Conservation (phyloP, 2,113 vertebrate species). For the Centrocercus urophasianus region DNA sequence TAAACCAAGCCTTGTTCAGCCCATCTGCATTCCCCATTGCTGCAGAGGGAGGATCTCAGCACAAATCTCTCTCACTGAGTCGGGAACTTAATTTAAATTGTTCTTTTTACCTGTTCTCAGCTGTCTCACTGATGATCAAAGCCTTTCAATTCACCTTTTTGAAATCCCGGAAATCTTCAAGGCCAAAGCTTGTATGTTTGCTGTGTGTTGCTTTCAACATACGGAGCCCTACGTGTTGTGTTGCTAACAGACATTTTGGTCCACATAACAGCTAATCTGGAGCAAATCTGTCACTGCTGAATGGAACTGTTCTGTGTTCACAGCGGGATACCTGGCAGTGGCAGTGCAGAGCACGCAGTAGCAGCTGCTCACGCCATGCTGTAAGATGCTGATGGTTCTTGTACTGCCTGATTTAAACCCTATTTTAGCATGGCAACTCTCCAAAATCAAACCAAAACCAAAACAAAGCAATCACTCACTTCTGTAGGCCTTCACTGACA, state of each 20-base stretch:
- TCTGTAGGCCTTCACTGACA: background rate
- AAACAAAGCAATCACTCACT: background rate
- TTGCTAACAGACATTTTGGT: background rate
- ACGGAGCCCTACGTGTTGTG: too few species aligned
- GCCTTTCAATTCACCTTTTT: background rate
- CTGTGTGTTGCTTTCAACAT: background rate
- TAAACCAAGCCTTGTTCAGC: background rate
- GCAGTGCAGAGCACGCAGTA: background rate
- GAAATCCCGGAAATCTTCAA: background rate
- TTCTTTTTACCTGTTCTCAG: background rate
- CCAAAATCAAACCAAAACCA: too few species aligned
- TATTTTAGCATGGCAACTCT: background rate
- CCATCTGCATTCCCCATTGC: background rate
- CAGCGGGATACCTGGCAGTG: rapidly evolving
- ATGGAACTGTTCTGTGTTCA: background rate
- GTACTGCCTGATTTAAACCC: background rate
- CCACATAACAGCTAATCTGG: background rate
- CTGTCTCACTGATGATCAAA: background rate
- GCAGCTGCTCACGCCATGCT: rapidly evolving
- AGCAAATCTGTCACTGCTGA: background rate
- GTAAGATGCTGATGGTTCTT: background rate
- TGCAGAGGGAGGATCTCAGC: background rate
- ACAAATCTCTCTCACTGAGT: background rate
- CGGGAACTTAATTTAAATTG: background rate
- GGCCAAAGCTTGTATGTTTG: background rate